These are phyloP conservation scores for Astyanax mexicanus DNA, from an alignment of 2,797 vertebrate genomes.

Conservation along the genomic window DNA sequence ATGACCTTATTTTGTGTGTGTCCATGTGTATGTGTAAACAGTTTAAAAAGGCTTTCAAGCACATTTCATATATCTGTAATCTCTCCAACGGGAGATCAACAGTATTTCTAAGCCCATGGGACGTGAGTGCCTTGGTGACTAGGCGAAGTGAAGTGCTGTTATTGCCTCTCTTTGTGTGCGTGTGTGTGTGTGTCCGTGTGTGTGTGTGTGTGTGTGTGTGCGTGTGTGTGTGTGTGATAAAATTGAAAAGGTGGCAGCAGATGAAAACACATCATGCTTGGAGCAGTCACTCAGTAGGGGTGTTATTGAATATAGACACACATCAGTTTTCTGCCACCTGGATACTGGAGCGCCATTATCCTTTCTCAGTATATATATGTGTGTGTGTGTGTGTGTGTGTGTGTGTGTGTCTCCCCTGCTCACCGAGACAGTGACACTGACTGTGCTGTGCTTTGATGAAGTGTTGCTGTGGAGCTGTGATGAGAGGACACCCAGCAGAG, in stretches of 20 bases:
- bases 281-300: slow-evolving; percentile 51
- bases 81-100: slow-evolving; percentile 32
- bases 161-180: no score
- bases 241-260: slow-evolving; percentile 54
- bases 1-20: no score
- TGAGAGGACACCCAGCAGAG: slow-evolving; percentile 31
- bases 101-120: slow-evolving; percentile 31
- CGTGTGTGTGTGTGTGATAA: slow-evolving; percentile 8
- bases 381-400: background rate
- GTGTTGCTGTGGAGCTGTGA: slow-evolving; percentile 35
- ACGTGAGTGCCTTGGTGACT: slow-evolving; percentile 41
- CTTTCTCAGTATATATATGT: slow-evolving; percentile 14
- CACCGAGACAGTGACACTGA: slow-evolving; percentile 29
- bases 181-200: slow-evolving; percentile 6
- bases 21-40: no score
- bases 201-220: background rate
- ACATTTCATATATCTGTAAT: slow-evolving; percentile 18
- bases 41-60: background rate
- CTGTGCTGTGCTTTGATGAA: slow-evolving; percentile 45
- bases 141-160: slow-evolving; percentile 40
- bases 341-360: slow-evolving; percentile 54
- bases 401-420: background rate
- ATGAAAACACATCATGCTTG: slow-evolving; percentile 56
- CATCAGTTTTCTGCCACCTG: slow-evolving; percentile 53
- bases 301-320: slow-evolving; percentile 58